Base-by-base conservation (phyloP, 2,797 vertebrate genomes). In the Prionace glauca region DNA sequence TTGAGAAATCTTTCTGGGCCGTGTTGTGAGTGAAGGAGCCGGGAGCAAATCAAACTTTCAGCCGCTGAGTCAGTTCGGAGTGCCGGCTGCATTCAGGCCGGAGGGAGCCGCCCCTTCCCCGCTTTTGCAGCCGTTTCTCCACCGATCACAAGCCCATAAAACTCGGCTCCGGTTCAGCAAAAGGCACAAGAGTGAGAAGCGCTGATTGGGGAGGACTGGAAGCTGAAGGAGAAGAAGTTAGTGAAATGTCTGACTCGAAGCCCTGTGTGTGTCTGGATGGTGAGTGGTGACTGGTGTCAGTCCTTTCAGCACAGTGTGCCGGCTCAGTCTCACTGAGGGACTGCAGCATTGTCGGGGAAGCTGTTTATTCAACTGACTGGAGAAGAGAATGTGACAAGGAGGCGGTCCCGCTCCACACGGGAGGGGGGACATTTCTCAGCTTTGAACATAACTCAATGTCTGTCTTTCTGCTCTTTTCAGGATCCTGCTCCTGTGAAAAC, bases 401-500 rank as follows among this genome's bases (percentile, higher is more conserved):
- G 20, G 18, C 0, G 1, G 36, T 1, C 20, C 2, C 10, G 60
- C 50, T 45, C 18, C 81, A 45, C 81, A 84, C 36, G 36, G 72
- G 22, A 24, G 24, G 29, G 74, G 18, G 36, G n/a, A n/a, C 18
- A 84, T 84, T 84, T 41, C 81, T 45, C 36, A n/a, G 81, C 5
- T 22, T 45, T 84, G 1, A 9, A 10, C 50, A 74, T 10, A 32
- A 74, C 72, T 74, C 72, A 10, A 32, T 74, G 29, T 74, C 26
- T 12, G 26, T 87, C 1, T 0, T 22, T 18, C 26, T 2, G 0
- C 77, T 14, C 96, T 32, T 77, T 99, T 99, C 97, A 97, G 98
- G 98, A 96, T 97, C 97, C 94, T 99, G 99, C 97, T 98, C 96
- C 96, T 99, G 99, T 0, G 98, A 97, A 50, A 97, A 97, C 96